These are phyloP conservation scores for Clepsis dumicolana DNA, from an alignment of 2,888 invertebrate genomes.

Conservation along the genomic window DNA sequence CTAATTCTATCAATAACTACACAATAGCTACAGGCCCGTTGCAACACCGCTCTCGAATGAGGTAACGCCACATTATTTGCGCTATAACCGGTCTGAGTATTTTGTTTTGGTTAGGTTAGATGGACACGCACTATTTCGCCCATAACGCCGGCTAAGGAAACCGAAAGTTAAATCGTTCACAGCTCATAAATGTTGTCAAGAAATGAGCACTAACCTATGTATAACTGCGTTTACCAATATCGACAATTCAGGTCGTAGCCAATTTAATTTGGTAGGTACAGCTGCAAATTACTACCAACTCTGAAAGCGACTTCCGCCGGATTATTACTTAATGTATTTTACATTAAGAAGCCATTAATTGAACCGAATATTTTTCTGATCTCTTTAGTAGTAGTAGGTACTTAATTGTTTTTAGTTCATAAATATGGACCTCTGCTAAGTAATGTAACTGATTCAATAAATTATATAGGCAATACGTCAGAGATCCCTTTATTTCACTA, in stretches of 20 bases:
- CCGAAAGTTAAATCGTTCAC: conserved; percentile 31
- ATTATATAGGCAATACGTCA: too few species aligned
- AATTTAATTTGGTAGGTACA: too few species aligned
- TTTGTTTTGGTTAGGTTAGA: conserved; percentile 43
- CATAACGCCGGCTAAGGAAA: conserved; percentile 28
- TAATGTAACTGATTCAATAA: too few species aligned
- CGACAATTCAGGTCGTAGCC: too few species aligned
- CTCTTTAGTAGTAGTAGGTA: too few species aligned
- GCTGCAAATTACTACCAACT: too few species aligned
- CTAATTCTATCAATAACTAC: conserved; percentile 26
- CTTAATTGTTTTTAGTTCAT: too few species aligned
- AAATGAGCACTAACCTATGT: background rate
- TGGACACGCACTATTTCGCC: conserved; percentile 56
- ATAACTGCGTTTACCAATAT: background rate
- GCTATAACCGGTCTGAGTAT: conserved; percentile 46
- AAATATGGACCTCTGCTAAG: too few species aligned
- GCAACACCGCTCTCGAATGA: conserved; percentile 26
- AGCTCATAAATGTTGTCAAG: conserved; percentile 10
- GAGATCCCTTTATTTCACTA: too few species aligned
- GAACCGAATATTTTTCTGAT: too few species aligned
- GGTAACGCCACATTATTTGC: conserved; percentile 28
- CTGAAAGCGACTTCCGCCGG: background rate
- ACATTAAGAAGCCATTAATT: too few species aligned
- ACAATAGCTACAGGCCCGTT: conserved; percentile 20
- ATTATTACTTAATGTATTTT: background rate